A percentile compares a stretch with the other conserved stretches of the same genome.
phyloP scores from a whole-genome alignment of 2,113 vertebrate genomes.

The Chaenocephalus aceratus region DNA sequence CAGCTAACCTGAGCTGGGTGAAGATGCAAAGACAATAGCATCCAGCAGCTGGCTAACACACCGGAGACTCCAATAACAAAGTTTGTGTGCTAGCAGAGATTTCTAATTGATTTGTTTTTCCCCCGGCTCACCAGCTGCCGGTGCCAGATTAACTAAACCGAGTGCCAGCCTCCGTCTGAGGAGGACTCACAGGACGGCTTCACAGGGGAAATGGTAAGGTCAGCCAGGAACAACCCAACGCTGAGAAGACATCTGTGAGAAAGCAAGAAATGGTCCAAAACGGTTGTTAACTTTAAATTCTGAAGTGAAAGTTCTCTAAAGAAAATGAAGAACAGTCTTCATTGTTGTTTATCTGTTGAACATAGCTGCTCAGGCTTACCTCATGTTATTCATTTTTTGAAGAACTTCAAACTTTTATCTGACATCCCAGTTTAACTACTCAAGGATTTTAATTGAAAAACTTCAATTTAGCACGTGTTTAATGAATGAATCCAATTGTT shows the following conservation, averaged over 20 bases:
- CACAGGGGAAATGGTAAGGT: constrained; percentile 30
- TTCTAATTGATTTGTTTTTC: constrained; percentile 74
- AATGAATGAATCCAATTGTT: neutral
- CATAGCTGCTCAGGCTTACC: neutral
- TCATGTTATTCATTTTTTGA: neutral
- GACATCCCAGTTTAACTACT: neutral
- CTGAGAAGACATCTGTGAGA: neutral
- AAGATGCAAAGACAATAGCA: constrained; percentile 57
- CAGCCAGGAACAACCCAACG: constrained; percentile 6
- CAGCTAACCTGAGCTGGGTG: constrained; percentile 63
- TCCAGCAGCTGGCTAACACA: constrained; percentile 71
- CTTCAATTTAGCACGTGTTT: too few species aligned
- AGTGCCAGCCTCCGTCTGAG: constrained; percentile 54
- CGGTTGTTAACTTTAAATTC: too few species aligned
- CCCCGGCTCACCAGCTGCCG: constrained; percentile 63
- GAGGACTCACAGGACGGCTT: constrained; percentile 28
- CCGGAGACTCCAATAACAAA: constrained; percentile 63
- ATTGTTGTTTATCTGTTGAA: neutral
- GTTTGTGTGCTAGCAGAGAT: constrained; percentile 59
- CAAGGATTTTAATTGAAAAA: neutral
- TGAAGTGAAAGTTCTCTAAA: too few species aligned
- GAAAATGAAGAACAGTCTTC: neutral
- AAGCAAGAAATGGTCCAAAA: neutral
- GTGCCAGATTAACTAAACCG: constrained; percentile 58
- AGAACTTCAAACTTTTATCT: neutral